Base-by-base conservation (phyloP, 2,797 vertebrate species). In the Silurus aristotelis region DNA sequence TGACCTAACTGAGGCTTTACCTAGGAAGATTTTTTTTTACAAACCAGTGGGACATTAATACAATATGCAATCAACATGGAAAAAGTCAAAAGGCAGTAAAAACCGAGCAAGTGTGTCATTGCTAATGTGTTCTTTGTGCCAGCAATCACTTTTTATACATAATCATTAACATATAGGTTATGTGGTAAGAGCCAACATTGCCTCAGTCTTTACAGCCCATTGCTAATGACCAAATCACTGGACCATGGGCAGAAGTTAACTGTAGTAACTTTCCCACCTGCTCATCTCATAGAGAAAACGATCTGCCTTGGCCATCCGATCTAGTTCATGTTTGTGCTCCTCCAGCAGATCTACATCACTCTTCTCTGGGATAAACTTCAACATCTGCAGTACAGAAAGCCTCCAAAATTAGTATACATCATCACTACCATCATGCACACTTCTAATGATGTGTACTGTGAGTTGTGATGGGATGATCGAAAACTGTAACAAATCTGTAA, bases 261-360 rank as follows among this genome's bases (percentile, higher is more conserved):
- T 27, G 15, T 27, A 66, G 61, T 19, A 48, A 31, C 25, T 25
- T 48, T 68, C 84, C 66, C 89, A 99, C 98, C 98, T 97, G 97
- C 98, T 99, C 98, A 99, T 99, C 92, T 99, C 98, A 0, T 97
- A 99, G 89, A 99, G 95, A 93, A 99, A 99, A 63, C 98, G 93
- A 88, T 99, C 98, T 0, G 98, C 96, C 91, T 97, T 98, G 82
- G 98, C 98, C 98, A 99, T 99, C 58, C 98, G 96, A 89, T 99
- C 97, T 63, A 99, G 93, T 89, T 99, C 98, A 0, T 99, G 98
- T 87, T 98, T 99, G 87, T 99, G 98, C 82, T 99, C 98, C 86
- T 98, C 97, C 90, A 99, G 93, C 1, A 99, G 95, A 90, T 99
- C 98, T 87, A 99, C 94, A 19, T 99, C 98, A 0, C 96, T 95